phyloP scores from a whole-genome alignment of 2,888 invertebrate species.

The Dolomedes plantarius region DNA sequence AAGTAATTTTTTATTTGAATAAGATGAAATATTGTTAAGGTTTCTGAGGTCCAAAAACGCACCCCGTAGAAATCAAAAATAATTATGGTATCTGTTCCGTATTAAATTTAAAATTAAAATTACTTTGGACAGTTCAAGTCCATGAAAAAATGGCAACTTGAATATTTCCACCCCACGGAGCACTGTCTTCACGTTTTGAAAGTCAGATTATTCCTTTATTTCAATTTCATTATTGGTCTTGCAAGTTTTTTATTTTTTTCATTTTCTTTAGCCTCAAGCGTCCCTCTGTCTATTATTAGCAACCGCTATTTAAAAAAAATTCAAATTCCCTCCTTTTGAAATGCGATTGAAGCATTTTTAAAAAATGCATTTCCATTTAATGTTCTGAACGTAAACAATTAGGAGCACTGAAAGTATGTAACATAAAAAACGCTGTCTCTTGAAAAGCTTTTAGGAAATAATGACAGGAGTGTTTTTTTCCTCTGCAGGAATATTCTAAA shows the following conservation, averaged over 20 bases:
- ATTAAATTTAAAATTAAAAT: no score
- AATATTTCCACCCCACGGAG: no score
- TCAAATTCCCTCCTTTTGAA: not conserved
- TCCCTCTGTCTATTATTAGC: not conserved
- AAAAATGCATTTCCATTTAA: conserved; percentile 41
- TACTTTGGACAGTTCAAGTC: no score
- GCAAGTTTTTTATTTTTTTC: not conserved
- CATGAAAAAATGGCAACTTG: no score
- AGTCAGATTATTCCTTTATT: not conserved
- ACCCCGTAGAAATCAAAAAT: no score
- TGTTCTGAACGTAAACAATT: conserved; percentile 35
- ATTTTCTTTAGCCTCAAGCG: not conserved
- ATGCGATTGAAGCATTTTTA: conserved; percentile 18
- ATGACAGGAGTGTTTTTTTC: conserved; percentile 12
- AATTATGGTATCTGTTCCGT: no score
- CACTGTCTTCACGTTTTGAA: no score
- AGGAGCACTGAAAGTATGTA: conserved; percentile 24
- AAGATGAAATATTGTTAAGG: no score
- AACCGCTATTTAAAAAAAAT: conserved; percentile 1
- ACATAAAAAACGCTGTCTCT: conserved; percentile 20
- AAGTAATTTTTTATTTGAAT: no score
- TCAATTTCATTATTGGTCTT: not conserved
- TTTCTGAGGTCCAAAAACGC: no score
- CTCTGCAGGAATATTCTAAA: not conserved
- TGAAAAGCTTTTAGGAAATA: conserved; percentile 48